Percentiles rank a stretch among this genome's conserved stretches.
Evolutionary conservation across 1,140 invertebrate genomes (phyloP).

Genomic region (Lerema accius): DNA sequence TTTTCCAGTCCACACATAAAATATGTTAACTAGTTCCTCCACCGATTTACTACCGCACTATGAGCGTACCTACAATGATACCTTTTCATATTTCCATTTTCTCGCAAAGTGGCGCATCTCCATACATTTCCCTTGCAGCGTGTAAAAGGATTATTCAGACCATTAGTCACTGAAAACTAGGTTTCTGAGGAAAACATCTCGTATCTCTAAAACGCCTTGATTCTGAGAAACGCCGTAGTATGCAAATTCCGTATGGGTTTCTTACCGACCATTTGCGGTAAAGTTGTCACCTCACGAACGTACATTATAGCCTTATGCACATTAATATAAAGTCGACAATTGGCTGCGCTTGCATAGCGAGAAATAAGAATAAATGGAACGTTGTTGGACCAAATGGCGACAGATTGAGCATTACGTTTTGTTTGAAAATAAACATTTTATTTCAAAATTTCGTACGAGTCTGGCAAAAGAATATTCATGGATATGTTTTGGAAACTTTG

Average conservation of each 20-base stretch:
- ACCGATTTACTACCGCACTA: too few species aligned
- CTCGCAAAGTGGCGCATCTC: not conserved
- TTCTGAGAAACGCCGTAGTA: not conserved
- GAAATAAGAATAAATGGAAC: not conserved
- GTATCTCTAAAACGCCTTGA: not conserved
- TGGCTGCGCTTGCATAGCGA: not conserved
- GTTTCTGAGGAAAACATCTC: not conserved
- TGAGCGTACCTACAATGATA: not conserved
- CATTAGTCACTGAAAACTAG: not conserved
- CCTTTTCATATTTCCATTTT: not conserved
- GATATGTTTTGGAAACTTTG: not conserved
- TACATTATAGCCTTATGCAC: not conserved
- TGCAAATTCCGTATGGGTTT: not conserved
- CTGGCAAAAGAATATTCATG: not conserved
- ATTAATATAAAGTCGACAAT: not conserved
- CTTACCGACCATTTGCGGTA: not conserved
- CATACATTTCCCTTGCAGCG: not conserved
- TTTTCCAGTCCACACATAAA: too few species aligned
- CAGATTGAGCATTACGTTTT: slow-evolving; percentile 2
- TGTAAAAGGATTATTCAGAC: not conserved
- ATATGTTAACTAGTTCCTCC: too few species aligned
- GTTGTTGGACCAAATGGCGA: not conserved
- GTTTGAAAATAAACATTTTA: slow-evolving; percentile 6
- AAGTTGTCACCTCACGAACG: not conserved
- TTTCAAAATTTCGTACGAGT: not conserved